Base-by-base conservation (phyloP, 2,797 vertebrate genomes). In the Erethizon dorsatum region DNA sequence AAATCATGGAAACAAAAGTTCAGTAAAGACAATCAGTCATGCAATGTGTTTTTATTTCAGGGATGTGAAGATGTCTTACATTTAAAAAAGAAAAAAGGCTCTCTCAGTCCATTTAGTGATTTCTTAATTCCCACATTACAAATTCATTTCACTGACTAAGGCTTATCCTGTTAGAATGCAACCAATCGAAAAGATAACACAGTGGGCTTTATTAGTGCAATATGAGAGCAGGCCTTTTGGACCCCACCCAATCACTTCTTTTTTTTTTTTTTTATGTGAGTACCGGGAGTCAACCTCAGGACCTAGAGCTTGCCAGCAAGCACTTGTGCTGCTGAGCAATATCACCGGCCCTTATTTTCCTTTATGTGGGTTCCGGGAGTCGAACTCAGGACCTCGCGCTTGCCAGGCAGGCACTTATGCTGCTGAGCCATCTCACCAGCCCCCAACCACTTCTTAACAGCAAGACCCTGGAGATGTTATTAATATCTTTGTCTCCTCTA, bases 81-180 rank as follows among this genome's bases (percentile, higher is more conserved):
- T 1, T 52, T 24, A n/a, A 45, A 15, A 78, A 78, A 33, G 7
- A n/a, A 83, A 59, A 37, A 1, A n/a, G 15, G n/a, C 37, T 78
- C 14, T 31, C 45, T 91, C 67, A 28, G 63, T 84, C 56, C 80
- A 56, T 78, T 85, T 41, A 92, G 50, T 96, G 75, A 93, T 57
- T 92, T 96, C 83, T 91, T 90, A 92, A 96, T 88, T 90, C n/a
- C 52, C 61, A 73, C 89, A 65, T 79, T 73, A 95, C 2, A 83
- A 92, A 95, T 52, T 65, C 73, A 93, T 89, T 92, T 94, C 45
- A 93, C 17, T 50, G 80, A 94, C 26, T 73, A 91, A 94, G 79
- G 31, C 41, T 90, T 97, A 75, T 50, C 26, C 45, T 91, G 50
- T 67, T 91, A 86, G 83, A 92, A 96, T 71, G 75, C 26, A 91